phyloP scores from a whole-genome alignment of 1,140 invertebrate species.

The Heterodera schachtii region DNA sequence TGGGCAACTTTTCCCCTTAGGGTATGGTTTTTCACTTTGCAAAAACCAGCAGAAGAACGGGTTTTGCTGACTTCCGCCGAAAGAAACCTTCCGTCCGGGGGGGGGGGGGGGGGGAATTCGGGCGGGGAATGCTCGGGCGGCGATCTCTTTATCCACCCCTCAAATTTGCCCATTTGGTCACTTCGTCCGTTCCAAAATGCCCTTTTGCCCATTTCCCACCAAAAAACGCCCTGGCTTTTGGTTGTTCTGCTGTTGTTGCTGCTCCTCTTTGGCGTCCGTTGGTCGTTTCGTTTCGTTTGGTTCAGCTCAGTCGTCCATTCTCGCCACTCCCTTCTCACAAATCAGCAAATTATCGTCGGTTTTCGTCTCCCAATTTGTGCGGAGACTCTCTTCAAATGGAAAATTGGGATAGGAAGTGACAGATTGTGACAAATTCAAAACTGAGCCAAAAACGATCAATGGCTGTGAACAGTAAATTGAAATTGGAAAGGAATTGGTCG shows the following conservation, averaged over 20 bases:
- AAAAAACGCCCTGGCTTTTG: background rate
- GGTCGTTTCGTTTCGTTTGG: background rate
- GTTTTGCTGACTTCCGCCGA: too few species aligned
- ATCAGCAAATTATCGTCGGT: background rate
- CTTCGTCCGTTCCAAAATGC: too few species aligned
- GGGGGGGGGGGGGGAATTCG: too few species aligned
- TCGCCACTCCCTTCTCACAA: background rate
- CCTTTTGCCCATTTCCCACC: too few species aligned
- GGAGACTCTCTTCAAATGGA: background rate
- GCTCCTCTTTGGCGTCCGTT: background rate
- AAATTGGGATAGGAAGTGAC: background rate
- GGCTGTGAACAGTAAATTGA: background rate
- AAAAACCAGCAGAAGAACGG: too few species aligned
- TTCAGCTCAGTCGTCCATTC: background rate
- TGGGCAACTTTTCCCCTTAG: too few species aligned
- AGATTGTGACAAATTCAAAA: background rate
- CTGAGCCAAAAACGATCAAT: background rate
- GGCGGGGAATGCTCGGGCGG: too few species aligned
- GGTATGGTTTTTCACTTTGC: too few species aligned
- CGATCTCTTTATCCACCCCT: too few species aligned
- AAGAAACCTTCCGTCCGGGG: too few species aligned
- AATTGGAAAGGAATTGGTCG: background rate
- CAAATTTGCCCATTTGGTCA: too few species aligned
- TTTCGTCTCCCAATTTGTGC: constrained; percentile 10
- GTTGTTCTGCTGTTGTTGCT: background rate